phyloP scores from a whole-genome alignment of 2,888 invertebrate species.

The Apamea monoglypha region DNA sequence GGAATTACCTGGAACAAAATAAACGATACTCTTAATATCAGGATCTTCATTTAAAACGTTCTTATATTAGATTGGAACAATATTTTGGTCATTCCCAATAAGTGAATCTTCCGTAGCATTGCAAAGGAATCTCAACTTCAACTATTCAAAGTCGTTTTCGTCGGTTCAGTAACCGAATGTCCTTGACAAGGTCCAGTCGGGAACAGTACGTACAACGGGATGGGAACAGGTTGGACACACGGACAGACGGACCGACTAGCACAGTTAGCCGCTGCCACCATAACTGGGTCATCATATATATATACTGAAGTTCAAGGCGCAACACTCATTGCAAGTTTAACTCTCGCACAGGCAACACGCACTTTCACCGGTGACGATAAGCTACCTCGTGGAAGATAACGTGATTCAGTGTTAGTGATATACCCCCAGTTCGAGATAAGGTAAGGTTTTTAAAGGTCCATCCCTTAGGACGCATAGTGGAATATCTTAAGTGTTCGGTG shows the following conservation, averaged over 20 bases:
- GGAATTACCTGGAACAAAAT: conserved; percentile 46
- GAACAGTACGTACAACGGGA: conserved; percentile 81
- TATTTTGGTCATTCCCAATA: not conserved
- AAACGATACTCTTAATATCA: conserved; percentile 18
- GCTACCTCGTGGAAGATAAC: conserved; percentile 82
- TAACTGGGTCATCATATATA: conserved; percentile 96
- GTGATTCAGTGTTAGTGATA: conserved; percentile 84
- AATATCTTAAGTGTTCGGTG: conserved; percentile 68
- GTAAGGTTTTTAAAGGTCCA: conserved; percentile 78
- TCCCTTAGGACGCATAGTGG: conserved; percentile 68
- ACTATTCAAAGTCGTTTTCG: conserved; percentile 28
- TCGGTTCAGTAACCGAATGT: conserved; percentile 67
- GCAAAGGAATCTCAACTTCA: conserved; percentile 43
- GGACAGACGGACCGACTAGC: conserved; percentile 82
- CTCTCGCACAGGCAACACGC: conserved; percentile 86
- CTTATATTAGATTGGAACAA: not conserved
- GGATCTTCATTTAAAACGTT: not conserved
- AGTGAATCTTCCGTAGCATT: not conserved
- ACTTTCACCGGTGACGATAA: conserved; percentile 86
- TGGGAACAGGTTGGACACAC: conserved; percentile 82
- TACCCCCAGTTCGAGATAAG: conserved; percentile 80
- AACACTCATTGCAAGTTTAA: conserved; percentile 91
- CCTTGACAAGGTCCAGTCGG: conserved; percentile 79
- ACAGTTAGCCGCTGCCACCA: conserved; percentile 89
- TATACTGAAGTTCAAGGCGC: conserved; percentile 96